Evolutionary conservation across 2,888 invertebrate species (phyloP), one percentile per base, ranked within the genome.

Genomic region (Mactromeris polynyma): DNA sequence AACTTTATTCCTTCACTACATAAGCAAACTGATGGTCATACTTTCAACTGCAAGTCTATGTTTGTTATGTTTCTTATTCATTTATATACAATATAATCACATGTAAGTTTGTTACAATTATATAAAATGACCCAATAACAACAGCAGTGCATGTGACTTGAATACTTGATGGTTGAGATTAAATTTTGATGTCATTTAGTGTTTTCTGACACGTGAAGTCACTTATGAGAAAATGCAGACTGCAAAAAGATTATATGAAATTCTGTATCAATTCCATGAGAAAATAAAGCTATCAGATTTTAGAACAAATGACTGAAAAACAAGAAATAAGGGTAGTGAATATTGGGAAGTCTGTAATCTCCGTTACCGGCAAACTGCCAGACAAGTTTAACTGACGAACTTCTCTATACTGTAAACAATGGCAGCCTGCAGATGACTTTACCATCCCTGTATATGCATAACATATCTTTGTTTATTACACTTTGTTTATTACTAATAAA

Each of bases 311-410:
- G 31, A 73, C 33, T 36, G 73, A 73, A 73, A 58, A 73, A 33
- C 73, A 73, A 33, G 26, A n/a, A 64, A 26, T 64, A 4, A 73
- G 33, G 19, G 26, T 14, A 73, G 73, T 33, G 33, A 73, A 73
- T 73, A 73, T 73, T 73, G 73, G 26, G 19, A 73, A 46, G 21
- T 42, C 51, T 85, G 81, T 36, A 40, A 81, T 81, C 46, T 81
- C 42, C 14, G 40, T 82, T 86, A 86, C 31, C 33, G 82, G 86
- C 86, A 73, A n/a, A 40, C 21, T 82, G 86, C 86, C 81, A 86
- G 86, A 64, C 51, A 42, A 54, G n/a, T 36, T 54, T 78, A 81
- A 77, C 86, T 82, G 21, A 80, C 54, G 81, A 86, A 73, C 73
- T 73, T 81, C 54, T 82, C 82, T 58, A 82, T 82, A 54, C 54